Evolutionary conservation across 2,113 vertebrate genomes (phyloP).

Genomic region (Malurus cyaneus): DNA sequence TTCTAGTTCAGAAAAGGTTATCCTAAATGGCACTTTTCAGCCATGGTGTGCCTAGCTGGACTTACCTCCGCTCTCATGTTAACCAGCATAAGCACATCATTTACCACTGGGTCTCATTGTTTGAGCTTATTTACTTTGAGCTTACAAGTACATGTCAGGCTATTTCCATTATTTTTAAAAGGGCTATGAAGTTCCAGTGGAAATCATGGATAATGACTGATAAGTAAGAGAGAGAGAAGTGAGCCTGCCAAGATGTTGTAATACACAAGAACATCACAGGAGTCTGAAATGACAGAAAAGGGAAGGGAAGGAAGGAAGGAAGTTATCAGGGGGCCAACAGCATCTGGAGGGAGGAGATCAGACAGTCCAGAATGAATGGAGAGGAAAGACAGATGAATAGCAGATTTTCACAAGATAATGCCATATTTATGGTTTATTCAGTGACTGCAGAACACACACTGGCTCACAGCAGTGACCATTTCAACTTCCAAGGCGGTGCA

Average conservation of each 20-base stretch:
- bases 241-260: slow-evolving; percentile 19
- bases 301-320: slow-evolving; percentile 38
- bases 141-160: background rate
- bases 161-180: slow-evolving; percentile 47
- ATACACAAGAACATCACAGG: slow-evolving; percentile 2
- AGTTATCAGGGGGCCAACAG: slow-evolving; percentile 10
- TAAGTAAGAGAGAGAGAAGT: slow-evolving; percentile 8
- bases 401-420: slow-evolving; percentile 41
- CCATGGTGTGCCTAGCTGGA: background rate
- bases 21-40: background rate
- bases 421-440: background rate
- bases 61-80: background rate
- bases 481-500: background rate
- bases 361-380: slow-evolving; percentile 2
- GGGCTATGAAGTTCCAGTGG: background rate
- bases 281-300: slow-evolving; percentile 16
- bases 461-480: background rate
- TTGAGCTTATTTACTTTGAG: slow-evolving; percentile 9
- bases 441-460: background rate
- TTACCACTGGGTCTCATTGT: slow-evolving; percentile 4
- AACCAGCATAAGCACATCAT: background rate
- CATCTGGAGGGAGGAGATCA: slow-evolving; percentile 43
- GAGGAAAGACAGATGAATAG: slow-evolving; percentile 14
- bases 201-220: slow-evolving; percentile 21
- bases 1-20: background rate